Base-by-base conservation (phyloP, 1,140 invertebrate species). In the Hirudo medicinalis region DNA sequence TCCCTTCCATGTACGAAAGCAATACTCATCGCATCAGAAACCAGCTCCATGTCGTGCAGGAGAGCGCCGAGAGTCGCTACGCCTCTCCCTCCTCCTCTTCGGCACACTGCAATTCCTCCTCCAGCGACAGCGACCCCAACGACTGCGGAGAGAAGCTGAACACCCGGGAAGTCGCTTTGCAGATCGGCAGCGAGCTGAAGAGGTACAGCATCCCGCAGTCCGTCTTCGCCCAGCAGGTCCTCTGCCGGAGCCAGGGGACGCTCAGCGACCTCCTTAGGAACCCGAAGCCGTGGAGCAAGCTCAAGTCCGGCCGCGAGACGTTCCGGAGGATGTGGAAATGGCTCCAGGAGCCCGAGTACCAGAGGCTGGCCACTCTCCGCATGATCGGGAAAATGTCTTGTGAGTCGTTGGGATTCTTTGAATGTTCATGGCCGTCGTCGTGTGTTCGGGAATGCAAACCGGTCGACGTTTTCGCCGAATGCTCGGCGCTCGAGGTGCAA, bases 281-380 rank as follows among this genome's bases (percentile, higher is more conserved):
- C 80, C 97, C 96, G 3, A 99, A 99, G 83, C 97, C 97, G 22
- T 99, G 97, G 97, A 97, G 94, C 73, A 99, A 99, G 83, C 87
- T 99, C 73, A 99, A 99, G 84, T 97, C 94, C 32, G 97, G 97
- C 25, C 85, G 97, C 40, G 97, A 99, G 85, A 99, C 97, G 25
- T 99, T 99, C 83, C 87, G 96, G 71, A 84, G 96, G 75, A 99
- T 99, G 97, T 97, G 92, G 88, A 99, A 99, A 84, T 99, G 97
- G 97, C 87, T 99, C 36, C 94, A 99, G 83, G 96, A 99, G 85
- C 97, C 97, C 0, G 97, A 99, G 83, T 97, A 96, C 83, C 94
- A 98, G 83, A 87, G 97, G 79, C 99, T 99, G 96, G 97, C 95
- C 13, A 93, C 95, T 71, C 87, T 99, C 72, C 87, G 96, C 79